Evolutionary conservation across 2,113 vertebrate genomes (phyloP), one percentile per base, ranked within the genome.

Genomic region (Ciconia stormi): DNA sequence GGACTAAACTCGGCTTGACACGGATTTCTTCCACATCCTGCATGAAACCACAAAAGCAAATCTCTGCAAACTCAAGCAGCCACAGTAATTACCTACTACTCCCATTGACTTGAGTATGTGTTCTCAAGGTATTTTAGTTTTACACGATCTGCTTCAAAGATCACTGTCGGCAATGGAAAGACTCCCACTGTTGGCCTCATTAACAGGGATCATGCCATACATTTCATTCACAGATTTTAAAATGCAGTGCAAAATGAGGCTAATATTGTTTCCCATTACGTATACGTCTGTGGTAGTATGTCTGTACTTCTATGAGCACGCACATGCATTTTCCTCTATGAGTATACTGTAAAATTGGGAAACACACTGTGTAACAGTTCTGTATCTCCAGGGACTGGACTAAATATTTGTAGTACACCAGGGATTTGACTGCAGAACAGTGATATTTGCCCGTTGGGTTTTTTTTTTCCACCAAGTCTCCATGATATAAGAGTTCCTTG

Each of bases 21-120:
- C 85, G 36, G 74, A 89, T 92, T 93, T 84, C 85, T 94, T 95
- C 92, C 82, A 94, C 88, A 94, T 94, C 92, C 93, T 96, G 87
- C 85, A 86, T 47, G 58, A 91, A 96, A 90, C 95, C 96, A 96
- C 92, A 96, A 71, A 93, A 83, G 65, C 61, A 89, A 92, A 83
- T 91, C 95, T 78, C 8, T 70, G 76, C 59, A 56, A 87, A 87
- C 76, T 89, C 69, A 59, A 77, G 63, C 79, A 94, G 80, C 67
- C 86, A 52, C 82, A 82, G 77, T 58, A 87, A 93, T 67, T 92
- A 59, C 86, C 67, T 73, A 52, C 85, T 93, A 42, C 69, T 92
- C 56, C 61, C 69, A 82, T 38, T 78, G 86, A 92, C 82, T 26
- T 74, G 72, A 81, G 44, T 71, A 69, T 26, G 30, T 36, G 53